Evolutionary conservation across 2,888 invertebrate species (phyloP).

Genomic region (Diloba caeruleocephala): DNA sequence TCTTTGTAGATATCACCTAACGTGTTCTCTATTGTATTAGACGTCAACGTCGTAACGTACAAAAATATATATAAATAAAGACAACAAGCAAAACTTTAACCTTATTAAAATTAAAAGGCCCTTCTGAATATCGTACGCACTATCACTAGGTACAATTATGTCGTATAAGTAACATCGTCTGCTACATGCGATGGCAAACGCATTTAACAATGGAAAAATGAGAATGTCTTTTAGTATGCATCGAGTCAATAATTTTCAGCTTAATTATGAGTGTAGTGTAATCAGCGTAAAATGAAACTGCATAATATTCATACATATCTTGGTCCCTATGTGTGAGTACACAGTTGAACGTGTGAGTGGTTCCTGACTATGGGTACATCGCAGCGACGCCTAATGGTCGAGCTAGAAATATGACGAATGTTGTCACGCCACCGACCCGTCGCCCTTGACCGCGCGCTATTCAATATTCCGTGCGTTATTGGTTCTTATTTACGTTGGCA

Average conservation of each 20-base stretch:
- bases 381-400: slow-evolving; percentile 50
- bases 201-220: slow-evolving; percentile 67
- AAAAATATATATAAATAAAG: slow-evolving; percentile 84
- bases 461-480: slow-evolving; percentile 25
- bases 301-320: slow-evolving; percentile 60
- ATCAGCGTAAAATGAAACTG: slow-evolving; percentile 57
- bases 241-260: slow-evolving; percentile 51
- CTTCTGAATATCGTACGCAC: slow-evolving; percentile 79
- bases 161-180: slow-evolving; percentile 65
- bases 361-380: slow-evolving; percentile 42
- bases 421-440: slow-evolving; percentile 53
- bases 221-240: slow-evolving; percentile 81
- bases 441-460: slow-evolving; percentile 41
- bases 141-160: slow-evolving; percentile 74
- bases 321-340: slow-evolving; percentile 76
- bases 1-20: slow-evolving; percentile 87
- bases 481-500: slow-evolving; percentile 18
- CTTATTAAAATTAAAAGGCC: slow-evolving; percentile 86
- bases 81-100: slow-evolving; percentile 84
- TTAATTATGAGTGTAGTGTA: slow-evolving; percentile 44
- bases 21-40: slow-evolving; percentile 79
- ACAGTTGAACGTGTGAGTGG: slow-evolving; percentile 59
- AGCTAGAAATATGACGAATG: slow-evolving; percentile 55
- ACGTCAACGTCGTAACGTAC: slow-evolving; percentile 78
- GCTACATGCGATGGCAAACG: slow-evolving; percentile 61